Evolutionary conservation across 2,888 invertebrate genomes (phyloP).

Genomic region (Mactromeris polynyma): DNA sequence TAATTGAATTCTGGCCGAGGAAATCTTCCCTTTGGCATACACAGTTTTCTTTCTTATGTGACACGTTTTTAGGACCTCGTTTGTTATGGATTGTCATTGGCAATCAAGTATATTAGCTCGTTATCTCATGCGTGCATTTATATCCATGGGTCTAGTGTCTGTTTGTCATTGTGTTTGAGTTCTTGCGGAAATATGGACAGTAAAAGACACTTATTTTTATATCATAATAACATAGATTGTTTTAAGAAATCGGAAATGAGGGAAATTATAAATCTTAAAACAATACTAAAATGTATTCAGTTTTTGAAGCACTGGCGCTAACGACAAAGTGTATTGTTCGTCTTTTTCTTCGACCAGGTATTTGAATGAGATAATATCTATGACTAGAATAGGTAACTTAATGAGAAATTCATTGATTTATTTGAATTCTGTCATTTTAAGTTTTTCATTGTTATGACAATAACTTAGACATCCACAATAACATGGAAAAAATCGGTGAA

Average conservation of each 20-base stretch:
- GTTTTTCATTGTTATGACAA: neutral
- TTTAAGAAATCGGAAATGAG: no score
- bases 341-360: neutral
- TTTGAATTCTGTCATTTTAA: neutral
- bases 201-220: neutral
- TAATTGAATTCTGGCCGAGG: neutral
- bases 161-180: neutral
- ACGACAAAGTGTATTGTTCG: neutral
- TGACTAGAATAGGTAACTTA: neutral
- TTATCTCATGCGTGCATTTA: neutral
- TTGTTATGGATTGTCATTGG: neutral
- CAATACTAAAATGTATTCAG: no score
- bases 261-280: no score
- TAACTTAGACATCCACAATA: neutral
- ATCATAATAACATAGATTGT: neutral
- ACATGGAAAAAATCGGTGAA: neutral
- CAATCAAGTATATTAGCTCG: conserved; percentile 1
- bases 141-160: neutral
- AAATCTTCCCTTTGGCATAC: neutral
- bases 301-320: neutral
- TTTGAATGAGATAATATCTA: neutral
- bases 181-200: neutral
- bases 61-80: conserved; percentile 10
- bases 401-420: neutral
- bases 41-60: neutral